Evolutionary conservation across 2,888 invertebrate genomes (phyloP).

Genomic region (Xestoiulus laeticollis): DNA sequence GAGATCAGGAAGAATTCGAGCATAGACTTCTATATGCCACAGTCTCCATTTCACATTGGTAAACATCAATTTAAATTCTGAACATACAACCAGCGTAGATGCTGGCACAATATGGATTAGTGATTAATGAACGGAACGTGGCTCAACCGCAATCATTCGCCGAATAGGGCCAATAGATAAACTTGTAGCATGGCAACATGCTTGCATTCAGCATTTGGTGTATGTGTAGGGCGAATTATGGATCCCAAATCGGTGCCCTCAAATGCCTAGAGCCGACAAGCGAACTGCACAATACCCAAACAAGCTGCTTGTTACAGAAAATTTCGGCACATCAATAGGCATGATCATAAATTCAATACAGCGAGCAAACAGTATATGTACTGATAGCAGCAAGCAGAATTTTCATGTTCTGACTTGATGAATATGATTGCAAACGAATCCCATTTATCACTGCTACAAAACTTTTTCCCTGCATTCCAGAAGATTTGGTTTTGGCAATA

Average conservation of each 20-base stretch:
- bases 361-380: background rate
- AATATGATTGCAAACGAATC: background rate
- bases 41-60: slow-evolving; percentile 31
- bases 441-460: background rate
- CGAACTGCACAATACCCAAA: background rate
- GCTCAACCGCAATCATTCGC: slow-evolving; percentile 35
- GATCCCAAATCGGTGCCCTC: background rate
- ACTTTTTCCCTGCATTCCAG: background rate
- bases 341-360: background rate
- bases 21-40: background rate
- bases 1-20: slow-evolving; percentile 23
- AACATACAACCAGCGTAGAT: background rate
- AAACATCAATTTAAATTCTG: slow-evolving; percentile 40
- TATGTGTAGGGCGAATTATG: background rate
- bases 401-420: too few relatives aligned
- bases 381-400: background rate
- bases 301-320: background rate
- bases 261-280: background rate
- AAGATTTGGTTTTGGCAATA: too few relatives aligned
- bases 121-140: slow-evolving; percentile 43
- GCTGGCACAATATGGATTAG: slow-evolving; percentile 34
- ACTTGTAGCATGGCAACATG: slow-evolving; percentile 1
- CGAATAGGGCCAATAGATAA: background rate
- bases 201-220: background rate
- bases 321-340: background rate